A percentile compares a stretch with the other conserved stretches of the same genome.
Conservation (phyloP, 2,113 vertebrate species). For the Nannobrachium achirus region DNA sequence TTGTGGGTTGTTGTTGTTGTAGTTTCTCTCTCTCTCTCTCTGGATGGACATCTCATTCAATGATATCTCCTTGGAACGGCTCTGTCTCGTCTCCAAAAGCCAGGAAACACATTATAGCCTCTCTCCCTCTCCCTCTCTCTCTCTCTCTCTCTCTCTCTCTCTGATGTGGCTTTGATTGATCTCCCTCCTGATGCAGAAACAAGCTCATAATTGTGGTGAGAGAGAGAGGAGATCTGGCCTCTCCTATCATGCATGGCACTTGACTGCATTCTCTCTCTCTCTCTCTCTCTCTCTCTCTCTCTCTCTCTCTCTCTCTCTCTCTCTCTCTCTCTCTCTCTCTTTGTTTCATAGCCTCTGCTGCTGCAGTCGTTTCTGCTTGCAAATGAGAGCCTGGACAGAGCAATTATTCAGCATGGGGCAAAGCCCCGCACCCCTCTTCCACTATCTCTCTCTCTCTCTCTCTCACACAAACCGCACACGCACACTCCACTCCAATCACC, state of each 20-base stretch:
- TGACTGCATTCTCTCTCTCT: conserved; percentile 1
- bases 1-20: too few relatives aligned
- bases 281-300: neutral
- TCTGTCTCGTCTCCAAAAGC: too few relatives aligned
- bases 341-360: conserved; percentile 63
- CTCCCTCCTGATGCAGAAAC: conserved; percentile 25
- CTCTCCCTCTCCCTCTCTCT: neutral
- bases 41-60: neutral
- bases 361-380: conserved; percentile 67
- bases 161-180: conserved; percentile 22
- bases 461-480: neutral
- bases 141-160: neutral
- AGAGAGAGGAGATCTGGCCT: conserved; percentile 8
- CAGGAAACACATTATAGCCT: too few relatives aligned
- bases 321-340: conserved; percentile 15
- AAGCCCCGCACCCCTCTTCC: conserved; percentile 35
- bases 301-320: neutral
- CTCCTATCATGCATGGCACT: too few relatives aligned
- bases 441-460: too few relatives aligned
- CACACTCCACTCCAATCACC: neutral
- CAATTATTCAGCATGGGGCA: conserved; percentile 66
- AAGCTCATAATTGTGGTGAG: conserved; percentile 33
- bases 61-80: too few relatives aligned
- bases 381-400: conserved; percentile 71
- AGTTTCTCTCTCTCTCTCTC: neutral